phyloP scores from a whole-genome alignment of 2,113 vertebrate species.

The Oreotrochilus melanogaster region DNA sequence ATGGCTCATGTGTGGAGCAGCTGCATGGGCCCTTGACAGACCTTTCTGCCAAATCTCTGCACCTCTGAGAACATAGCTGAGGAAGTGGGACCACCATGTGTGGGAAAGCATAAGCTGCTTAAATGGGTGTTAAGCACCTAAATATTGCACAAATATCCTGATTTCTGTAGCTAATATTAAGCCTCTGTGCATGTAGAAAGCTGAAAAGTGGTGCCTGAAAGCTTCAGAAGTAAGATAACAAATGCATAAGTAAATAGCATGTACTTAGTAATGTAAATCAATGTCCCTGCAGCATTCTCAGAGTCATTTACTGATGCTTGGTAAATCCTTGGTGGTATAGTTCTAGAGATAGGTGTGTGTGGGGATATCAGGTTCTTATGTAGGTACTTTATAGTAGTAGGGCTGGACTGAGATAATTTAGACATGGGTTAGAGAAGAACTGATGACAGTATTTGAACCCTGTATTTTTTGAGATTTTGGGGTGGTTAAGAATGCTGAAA shows the following conservation, averaged over 20 bases:
- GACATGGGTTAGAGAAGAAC: neutral
- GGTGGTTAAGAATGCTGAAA: neutral
- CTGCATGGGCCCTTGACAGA: neutral
- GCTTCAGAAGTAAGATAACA: neutral
- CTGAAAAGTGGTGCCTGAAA: neutral
- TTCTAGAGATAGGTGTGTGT: neutral
- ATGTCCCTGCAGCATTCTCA: neutral
- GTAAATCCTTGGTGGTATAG: neutral
- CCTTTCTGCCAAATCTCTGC: neutral
- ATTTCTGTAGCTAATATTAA: neutral
- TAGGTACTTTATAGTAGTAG: neutral
- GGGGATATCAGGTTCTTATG: neutral
- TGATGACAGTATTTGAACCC: neutral
- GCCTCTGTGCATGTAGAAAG: neutral
- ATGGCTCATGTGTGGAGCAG: neutral
- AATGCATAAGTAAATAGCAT: neutral
- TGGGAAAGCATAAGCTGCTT: neutral
- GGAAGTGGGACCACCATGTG: neutral
- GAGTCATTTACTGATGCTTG: neutral
- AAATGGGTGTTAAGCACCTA: neutral
- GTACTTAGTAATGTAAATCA: neutral
- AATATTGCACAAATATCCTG: neutral
- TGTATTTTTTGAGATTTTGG: neutral
- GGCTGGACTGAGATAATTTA: neutral
- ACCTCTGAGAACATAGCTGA: neutral